Percentiles rank a stretch among this genome's conserved stretches.
phyloP scores from a whole-genome alignment of 2,797 vertebrate genomes.

The Rhincodon typus region DNA sequence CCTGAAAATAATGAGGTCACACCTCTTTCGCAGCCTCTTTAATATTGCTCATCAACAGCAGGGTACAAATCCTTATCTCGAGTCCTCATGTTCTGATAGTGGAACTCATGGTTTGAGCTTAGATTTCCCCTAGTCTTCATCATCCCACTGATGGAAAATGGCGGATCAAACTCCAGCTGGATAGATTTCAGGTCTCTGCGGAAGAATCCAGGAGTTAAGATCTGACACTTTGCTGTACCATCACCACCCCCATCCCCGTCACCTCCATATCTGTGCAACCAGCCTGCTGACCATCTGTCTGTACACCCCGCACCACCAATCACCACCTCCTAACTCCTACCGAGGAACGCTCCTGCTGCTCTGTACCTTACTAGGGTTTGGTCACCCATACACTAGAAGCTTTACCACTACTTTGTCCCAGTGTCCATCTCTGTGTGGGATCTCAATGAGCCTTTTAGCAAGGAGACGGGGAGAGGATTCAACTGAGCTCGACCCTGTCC shows the following conservation, averaged over 20 bases:
- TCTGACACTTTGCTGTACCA: background rate
- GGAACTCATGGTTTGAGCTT: background rate
- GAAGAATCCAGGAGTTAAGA: background rate
- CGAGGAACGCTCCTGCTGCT: background rate
- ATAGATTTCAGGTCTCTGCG: slow-evolving; percentile 9
- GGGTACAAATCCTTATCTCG: background rate
- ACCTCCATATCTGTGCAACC: background rate
- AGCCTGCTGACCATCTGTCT: background rate
- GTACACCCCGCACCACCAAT: background rate
- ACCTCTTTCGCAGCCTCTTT: background rate
- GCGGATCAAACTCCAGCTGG: slow-evolving; percentile 13
- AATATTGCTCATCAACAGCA: background rate
- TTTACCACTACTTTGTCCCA: background rate
- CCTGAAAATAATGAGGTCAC: background rate
- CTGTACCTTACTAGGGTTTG: background rate
- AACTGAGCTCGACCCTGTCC: background rate
- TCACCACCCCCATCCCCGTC: no score
- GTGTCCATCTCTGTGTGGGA: background rate
- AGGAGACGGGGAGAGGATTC: background rate
- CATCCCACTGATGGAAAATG: background rate
- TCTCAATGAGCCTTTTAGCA: background rate
- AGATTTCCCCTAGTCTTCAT: background rate
- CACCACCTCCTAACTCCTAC: background rate
- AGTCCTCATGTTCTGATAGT: background rate
- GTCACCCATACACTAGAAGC: background rate